Evolutionary conservation across 2,888 invertebrate species (phyloP).

Genomic region (Tipula helvola): DNA sequence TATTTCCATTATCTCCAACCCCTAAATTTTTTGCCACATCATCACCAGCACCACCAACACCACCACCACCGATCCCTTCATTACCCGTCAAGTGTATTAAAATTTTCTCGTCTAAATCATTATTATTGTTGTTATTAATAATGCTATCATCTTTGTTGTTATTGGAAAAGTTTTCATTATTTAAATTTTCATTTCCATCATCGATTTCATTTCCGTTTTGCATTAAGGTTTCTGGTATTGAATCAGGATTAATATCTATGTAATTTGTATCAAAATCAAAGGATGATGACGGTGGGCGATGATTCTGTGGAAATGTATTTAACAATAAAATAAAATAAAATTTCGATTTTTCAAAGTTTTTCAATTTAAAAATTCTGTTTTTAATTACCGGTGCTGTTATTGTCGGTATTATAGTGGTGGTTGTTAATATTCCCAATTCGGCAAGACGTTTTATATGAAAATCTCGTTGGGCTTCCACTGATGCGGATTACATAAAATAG

Average conservation of each 20-base stretch:
- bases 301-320: background rate
- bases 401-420: slow-evolving; percentile 36
- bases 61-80: background rate
- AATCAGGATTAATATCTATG: slow-evolving; percentile 33
- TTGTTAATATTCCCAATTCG: slow-evolving; percentile 38
- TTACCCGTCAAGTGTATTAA: slow-evolving; percentile 33
- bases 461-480: slow-evolving; percentile 82
- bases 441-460: slow-evolving; percentile 54
- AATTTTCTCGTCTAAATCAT: slow-evolving; percentile 30
- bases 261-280: slow-evolving; percentile 34
- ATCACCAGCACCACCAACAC: background rate
- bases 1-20: slow-evolving; percentile 15
- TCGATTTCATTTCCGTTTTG: slow-evolving; percentile 33
- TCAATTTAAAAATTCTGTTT: background rate
- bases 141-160: background rate
- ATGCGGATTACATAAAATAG: slow-evolving; percentile 11
- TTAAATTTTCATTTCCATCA: slow-evolving; percentile 12
- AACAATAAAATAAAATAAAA: background rate
- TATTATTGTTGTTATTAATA: background rate
- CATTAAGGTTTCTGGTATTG: slow-evolving; percentile 27
- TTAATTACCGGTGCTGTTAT: slow-evolving; percentile 34
- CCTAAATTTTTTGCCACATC: slow-evolving; percentile 34
- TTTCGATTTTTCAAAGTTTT: background rate
- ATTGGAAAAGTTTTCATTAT: slow-evolving; percentile 5
- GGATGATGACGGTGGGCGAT: slow-evolving; percentile 12